Evolutionary conservation across 1,140 invertebrate genomes (phyloP).

Genomic region (Rhagoletis pomonella): DNA sequence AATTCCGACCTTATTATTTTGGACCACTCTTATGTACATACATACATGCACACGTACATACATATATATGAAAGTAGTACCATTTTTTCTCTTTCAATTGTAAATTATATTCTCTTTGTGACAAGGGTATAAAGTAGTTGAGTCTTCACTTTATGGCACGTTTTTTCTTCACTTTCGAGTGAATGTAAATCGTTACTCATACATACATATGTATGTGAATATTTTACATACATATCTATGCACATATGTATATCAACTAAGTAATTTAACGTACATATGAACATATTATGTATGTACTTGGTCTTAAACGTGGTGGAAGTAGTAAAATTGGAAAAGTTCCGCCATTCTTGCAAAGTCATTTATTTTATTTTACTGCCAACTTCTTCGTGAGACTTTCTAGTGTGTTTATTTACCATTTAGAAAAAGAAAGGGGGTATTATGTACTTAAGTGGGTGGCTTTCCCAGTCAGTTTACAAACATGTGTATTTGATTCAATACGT

Average conservation of each 20-base stretch:
- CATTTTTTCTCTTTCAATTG: too few species aligned
- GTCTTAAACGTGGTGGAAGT: not conserved
- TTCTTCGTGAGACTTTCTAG: conserved; percentile 12
- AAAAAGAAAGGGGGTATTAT: not conserved
- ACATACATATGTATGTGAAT: not conserved
- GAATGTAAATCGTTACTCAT: not conserved
- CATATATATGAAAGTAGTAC: too few species aligned
- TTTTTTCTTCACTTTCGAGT: too few species aligned
- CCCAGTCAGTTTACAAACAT: too few species aligned
- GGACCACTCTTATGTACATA: too few species aligned
- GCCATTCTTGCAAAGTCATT: conserved; percentile 11
- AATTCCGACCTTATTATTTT: too few species aligned
- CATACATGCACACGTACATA: too few species aligned
- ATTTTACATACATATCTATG: not conserved
- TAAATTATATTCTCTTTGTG: too few species aligned
- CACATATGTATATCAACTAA: too few species aligned
- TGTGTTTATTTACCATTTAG: not conserved
- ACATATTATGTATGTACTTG: not conserved
- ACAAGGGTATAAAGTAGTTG: too few species aligned
- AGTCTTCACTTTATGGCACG: too few species aligned
- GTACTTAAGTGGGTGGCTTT: not conserved
- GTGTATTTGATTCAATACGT: not conserved
- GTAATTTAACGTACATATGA: too few species aligned
- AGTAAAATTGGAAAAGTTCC: not conserved
- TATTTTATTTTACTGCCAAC: conserved; percentile 39